Evolutionary conservation across 2,797 vertebrate genomes (phyloP).

Genomic region (Muraenolepis orangiensis): DNA sequence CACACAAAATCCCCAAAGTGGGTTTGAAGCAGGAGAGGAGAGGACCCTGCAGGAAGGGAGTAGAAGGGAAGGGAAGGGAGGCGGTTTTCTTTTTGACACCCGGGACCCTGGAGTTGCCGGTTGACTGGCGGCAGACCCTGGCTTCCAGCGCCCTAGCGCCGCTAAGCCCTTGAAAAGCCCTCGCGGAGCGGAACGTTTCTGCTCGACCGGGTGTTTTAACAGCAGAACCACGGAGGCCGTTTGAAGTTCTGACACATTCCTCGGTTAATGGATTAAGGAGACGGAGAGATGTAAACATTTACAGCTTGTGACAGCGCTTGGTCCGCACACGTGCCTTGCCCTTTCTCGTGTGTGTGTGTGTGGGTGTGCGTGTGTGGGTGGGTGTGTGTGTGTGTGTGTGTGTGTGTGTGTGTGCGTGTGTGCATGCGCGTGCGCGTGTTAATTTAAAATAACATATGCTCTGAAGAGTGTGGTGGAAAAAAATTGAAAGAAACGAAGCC

Average conservation of each 20-base stretch:
- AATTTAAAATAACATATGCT: constrained; percentile 1
- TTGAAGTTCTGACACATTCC: constrained; percentile 19
- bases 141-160: background rate
- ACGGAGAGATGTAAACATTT: constrained; percentile 10
- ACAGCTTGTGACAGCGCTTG: constrained; percentile 15
- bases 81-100: background rate
- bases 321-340: background rate
- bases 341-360: background rate
- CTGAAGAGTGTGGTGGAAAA: background rate
- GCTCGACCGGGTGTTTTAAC: background rate
- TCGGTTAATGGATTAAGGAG: constrained; percentile 19
- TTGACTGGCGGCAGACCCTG: background rate
- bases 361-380: constrained; percentile 3
- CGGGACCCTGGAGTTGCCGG: background rate
- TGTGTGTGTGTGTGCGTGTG: background rate
- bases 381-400: background rate
- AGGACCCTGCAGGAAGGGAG: no score
- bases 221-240: background rate
- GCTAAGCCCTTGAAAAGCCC: background rate
- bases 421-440: background rate
- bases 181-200: constrained; percentile 3
- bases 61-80: background rate
- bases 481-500: background rate
- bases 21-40: background rate
- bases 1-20: background rate